phyloP scores from a whole-genome alignment of 2,888 invertebrate genomes.

The Xanthia togata region DNA sequence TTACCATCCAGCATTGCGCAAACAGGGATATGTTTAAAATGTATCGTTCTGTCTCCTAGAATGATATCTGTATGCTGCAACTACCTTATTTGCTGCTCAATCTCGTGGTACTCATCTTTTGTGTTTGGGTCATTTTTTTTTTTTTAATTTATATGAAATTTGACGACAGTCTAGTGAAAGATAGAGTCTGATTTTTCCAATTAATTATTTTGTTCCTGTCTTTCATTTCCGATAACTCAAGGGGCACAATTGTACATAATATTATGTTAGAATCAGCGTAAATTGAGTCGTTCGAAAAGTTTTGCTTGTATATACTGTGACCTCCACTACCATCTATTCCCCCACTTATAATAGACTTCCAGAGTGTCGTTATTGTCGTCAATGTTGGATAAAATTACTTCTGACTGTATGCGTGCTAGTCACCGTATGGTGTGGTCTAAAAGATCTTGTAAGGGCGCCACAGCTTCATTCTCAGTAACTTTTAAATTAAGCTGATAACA shows the following conservation, averaged over 20 bases:
- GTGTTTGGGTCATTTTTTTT: too few relatives aligned
- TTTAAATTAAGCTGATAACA: neutral
- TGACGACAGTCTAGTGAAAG: too few relatives aligned
- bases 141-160: too few relatives aligned
- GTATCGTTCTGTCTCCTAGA: neutral
- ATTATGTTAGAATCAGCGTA: neutral
- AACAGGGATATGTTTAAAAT: neutral
- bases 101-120: slow-evolving; percentile 2
- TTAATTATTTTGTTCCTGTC: neutral
- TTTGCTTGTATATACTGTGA: slow-evolving; percentile 19
- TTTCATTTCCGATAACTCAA: slow-evolving; percentile 5
- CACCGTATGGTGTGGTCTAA: slow-evolving; percentile 6
- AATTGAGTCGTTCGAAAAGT: neutral
- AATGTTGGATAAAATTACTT: slow-evolving; percentile 13
- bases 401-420: slow-evolving; percentile 15
- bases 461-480: slow-evolving; percentile 7
- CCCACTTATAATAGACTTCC: slow-evolving; percentile 19
- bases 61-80: neutral
- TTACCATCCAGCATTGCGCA: slow-evolving; percentile 14
- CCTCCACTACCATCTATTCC: slow-evolving; percentile 4
- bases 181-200: too few relatives aligned
- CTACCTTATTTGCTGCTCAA: slow-evolving; percentile 13
- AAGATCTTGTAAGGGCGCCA: slow-evolving; percentile 3
- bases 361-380: slow-evolving; percentile 4
- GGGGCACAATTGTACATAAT: slow-evolving; percentile 14